Percentiles rank a stretch among this genome's conserved stretches.
Conservation (phyloP, 1,140 invertebrate species). For the Halesus radiatus region DNA sequence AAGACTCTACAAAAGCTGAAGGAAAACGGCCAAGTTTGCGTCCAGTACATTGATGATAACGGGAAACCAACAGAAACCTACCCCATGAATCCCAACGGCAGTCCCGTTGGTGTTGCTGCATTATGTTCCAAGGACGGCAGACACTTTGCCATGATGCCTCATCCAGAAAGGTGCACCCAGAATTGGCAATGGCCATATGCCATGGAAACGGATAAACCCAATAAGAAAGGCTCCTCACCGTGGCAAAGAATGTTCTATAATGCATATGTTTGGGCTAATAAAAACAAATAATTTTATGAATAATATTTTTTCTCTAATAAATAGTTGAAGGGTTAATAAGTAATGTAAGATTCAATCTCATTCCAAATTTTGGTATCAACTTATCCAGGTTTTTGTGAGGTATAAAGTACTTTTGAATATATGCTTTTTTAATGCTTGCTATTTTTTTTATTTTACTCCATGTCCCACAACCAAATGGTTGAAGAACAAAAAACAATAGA, state of each 20-base stretch:
- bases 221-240: conserved; percentile 77
- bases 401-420: too few relatives aligned
- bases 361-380: too few relatives aligned
- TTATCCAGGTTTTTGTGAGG: too few relatives aligned
- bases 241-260: conserved; percentile 95
- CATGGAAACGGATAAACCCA: conserved; percentile 58
- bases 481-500: too few relatives aligned
- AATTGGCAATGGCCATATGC: conserved; percentile 89
- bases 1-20: conserved; percentile 73
- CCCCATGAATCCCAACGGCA: conserved; percentile 96
- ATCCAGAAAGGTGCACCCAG: conserved; percentile 92
- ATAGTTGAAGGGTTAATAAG: too few relatives aligned
- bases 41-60: conserved; percentile 89
- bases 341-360: too few relatives aligned
- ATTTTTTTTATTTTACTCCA: too few relatives aligned
- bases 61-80: conserved; percentile 84
- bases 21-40: conserved; percentile 76
- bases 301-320: too few relatives aligned
- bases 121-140: conserved; percentile 91
- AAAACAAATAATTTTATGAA: conserved; percentile 14
- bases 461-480: too few relatives aligned
- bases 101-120: conserved; percentile 86
- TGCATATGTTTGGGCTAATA: conserved; percentile 85
- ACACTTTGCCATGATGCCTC: conserved; percentile 98
- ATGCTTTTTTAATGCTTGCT: too few relatives aligned